These are phyloP conservation scores for Acleris emargana DNA, from an alignment of 2,888 invertebrate genomes.

Conservation along the genomic window DNA sequence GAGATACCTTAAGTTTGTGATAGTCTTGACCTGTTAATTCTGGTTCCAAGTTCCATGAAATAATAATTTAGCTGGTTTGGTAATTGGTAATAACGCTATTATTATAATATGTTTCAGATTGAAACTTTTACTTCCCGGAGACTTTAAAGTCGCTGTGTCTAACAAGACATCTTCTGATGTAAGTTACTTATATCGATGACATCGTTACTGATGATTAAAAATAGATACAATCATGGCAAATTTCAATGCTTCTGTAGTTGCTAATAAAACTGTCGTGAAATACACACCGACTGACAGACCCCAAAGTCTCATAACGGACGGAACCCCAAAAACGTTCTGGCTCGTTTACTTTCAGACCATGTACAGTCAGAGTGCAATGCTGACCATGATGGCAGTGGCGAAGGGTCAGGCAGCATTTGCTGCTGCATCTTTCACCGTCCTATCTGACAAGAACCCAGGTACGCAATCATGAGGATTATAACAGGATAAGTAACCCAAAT, in stretches of 20 bases:
- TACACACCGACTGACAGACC: too few species aligned
- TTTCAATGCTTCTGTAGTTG: too few species aligned
- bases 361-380: slow-evolving; percentile 58
- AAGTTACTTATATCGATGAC: slow-evolving; percentile 44
- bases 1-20: too few species aligned
- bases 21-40: too few species aligned
- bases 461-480: slow-evolving; percentile 1
- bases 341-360: slow-evolving; percentile 51
- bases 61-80: background rate
- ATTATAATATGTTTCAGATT: slow-evolving; percentile 54
- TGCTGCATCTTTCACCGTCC: slow-evolving; percentile 67
- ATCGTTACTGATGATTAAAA: too few species aligned
- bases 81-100: slow-evolving; percentile 7
- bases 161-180: slow-evolving; percentile 61
- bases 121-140: slow-evolving; percentile 61
- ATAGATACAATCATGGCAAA: too few species aligned
- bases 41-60: too few species aligned
- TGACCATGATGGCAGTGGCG: slow-evolving; percentile 61
- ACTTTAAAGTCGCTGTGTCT: slow-evolving; percentile 54
- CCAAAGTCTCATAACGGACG: too few species aligned
- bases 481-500: too few species aligned
- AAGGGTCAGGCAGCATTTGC: slow-evolving; percentile 67
- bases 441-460: slow-evolving; percentile 65
- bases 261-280: too few species aligned
- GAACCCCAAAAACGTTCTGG: too few species aligned